Evolutionary conservation across 2,888 invertebrate species (phyloP).

Genomic region (Julus scanicus): DNA sequence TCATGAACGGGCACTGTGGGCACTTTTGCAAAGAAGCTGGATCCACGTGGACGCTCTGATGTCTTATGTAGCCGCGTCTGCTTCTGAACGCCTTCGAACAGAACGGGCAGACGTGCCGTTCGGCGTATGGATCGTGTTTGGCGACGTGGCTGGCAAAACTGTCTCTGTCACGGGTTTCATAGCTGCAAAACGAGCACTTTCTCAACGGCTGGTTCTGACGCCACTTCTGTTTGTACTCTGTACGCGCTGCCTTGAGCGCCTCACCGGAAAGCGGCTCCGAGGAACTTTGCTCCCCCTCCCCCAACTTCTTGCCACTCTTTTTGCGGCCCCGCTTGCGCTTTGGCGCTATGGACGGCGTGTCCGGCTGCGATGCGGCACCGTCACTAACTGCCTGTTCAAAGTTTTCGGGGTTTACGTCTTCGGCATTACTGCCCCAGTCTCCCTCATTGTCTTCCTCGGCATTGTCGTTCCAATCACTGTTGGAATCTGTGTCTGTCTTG

Average conservation of each 20-base stretch:
- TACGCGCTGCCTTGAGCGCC: slow-evolving; percentile 7
- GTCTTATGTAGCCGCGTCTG: slow-evolving; percentile 61
- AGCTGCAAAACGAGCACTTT: slow-evolving; percentile 48
- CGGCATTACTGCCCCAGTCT: slow-evolving; percentile 8
- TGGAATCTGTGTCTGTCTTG: background rate
- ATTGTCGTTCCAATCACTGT: slow-evolving; percentile 12
- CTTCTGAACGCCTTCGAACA: slow-evolving; percentile 61
- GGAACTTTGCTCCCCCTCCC: background rate
- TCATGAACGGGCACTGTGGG: slow-evolving; percentile 59
- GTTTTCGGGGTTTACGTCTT: background rate
- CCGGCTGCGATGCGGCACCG: background rate
- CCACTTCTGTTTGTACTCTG: slow-evolving; percentile 52
- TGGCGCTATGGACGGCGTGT: background rate
- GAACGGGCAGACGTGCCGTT: slow-evolving; percentile 57
- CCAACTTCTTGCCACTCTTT: background rate
- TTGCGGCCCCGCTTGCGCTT: slow-evolving; percentile 29
- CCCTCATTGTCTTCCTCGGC: background rate
- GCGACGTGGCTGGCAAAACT: slow-evolving; percentile 49
- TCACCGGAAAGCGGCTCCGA: background rate
- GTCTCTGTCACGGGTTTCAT: slow-evolving; percentile 51
- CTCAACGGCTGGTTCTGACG: slow-evolving; percentile 50
- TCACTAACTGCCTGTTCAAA: background rate
- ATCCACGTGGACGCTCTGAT: slow-evolving; percentile 58
- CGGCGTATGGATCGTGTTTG: slow-evolving; percentile 49
- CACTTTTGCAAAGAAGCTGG: slow-evolving; percentile 59